Conservation (phyloP, 2,113 vertebrate species). For the Notarius quadriscutis region DNA sequence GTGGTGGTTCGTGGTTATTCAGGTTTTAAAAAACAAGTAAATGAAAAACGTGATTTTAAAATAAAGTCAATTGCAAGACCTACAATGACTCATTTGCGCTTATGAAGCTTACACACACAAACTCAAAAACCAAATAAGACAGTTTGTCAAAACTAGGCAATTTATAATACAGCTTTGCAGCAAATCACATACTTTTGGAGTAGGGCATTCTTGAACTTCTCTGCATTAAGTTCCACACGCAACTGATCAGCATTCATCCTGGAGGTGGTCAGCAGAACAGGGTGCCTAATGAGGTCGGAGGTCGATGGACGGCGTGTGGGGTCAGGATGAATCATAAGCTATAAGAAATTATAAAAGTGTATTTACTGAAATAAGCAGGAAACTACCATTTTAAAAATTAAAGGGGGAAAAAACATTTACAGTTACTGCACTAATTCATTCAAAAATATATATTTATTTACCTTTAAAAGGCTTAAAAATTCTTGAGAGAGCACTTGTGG, state of each 20-base stretch:
- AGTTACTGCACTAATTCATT: too few relatives aligned
- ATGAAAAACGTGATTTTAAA: background rate
- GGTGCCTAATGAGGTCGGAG: conserved; percentile 85
- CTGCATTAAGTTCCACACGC: conserved; percentile 92
- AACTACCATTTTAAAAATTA: background rate
- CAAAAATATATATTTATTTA: conserved; percentile 54
- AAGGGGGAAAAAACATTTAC: too few relatives aligned
- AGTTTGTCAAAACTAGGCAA: background rate
- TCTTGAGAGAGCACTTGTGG: conserved; percentile 92
- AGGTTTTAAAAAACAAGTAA: background rate
- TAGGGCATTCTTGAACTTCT: conserved; percentile 96
- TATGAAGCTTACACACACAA: background rate
- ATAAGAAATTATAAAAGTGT: conserved; percentile 61
- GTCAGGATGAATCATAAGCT: conserved; percentile 95
- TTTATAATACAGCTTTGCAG: background rate
- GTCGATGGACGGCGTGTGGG: conserved; percentile 86
- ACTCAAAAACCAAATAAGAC: background rate
- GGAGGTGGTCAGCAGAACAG: conserved; percentile 86
- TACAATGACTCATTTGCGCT: background rate
- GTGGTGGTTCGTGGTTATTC: too few relatives aligned
- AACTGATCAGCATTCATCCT: conserved; percentile 94
- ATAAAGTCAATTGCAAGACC: background rate
- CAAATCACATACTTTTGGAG: conserved; percentile 86
- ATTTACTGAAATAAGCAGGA: background rate
- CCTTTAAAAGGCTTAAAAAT: conserved; percentile 86